Evolutionary conservation across 2,888 invertebrate genomes (phyloP).

Genomic region (Hypomecis punctinalis): DNA sequence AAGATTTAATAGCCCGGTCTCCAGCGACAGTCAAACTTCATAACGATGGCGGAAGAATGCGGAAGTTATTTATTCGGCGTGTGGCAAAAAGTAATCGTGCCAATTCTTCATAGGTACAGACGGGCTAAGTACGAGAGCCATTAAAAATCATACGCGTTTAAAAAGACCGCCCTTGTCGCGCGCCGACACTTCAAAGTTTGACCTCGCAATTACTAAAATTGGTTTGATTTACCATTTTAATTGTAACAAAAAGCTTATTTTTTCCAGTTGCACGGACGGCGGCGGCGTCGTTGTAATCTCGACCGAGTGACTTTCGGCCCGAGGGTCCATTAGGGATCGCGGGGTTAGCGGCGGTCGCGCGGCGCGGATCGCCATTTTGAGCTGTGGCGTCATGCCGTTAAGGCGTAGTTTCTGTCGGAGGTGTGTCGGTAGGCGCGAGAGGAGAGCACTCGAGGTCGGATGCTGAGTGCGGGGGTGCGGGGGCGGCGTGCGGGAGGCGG

Average conservation of each 20-base stretch:
- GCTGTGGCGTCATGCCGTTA: conserved; percentile 78
- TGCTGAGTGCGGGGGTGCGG: conserved; percentile 79
- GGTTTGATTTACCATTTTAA: conserved; percentile 85
- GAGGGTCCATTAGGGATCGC: conserved; percentile 79
- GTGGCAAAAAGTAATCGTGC: conserved; percentile 14
- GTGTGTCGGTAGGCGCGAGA: conserved; percentile 81
- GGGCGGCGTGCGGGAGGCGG: conserved; percentile 65
- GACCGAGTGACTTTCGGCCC: conserved; percentile 81
- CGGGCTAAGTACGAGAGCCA: conserved; percentile 54
- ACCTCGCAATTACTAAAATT: conserved; percentile 84
- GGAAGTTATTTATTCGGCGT: conserved; percentile 9
- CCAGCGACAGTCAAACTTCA: conserved; percentile 24
- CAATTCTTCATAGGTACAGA: conserved; percentile 47
- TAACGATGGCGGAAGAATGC: conserved; percentile 16
- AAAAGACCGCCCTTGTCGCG: conserved; percentile 66
- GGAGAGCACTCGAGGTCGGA: conserved; percentile 85
- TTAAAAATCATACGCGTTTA: conserved; percentile 74
- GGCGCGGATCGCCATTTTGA: conserved; percentile 73
- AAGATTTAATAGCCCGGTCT: conserved; percentile 29
- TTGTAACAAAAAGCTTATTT: conserved; percentile 85
- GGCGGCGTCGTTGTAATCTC: conserved; percentile 77
- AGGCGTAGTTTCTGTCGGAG: conserved; percentile 82
- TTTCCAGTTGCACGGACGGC: conserved; percentile 71
- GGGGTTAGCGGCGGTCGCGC: conserved; percentile 60
- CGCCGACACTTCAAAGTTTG: conserved; percentile 78